Evolutionary conservation across 1,140 invertebrate genomes (phyloP).

Genomic region (Leptinotarsa undecemlineata): DNA sequence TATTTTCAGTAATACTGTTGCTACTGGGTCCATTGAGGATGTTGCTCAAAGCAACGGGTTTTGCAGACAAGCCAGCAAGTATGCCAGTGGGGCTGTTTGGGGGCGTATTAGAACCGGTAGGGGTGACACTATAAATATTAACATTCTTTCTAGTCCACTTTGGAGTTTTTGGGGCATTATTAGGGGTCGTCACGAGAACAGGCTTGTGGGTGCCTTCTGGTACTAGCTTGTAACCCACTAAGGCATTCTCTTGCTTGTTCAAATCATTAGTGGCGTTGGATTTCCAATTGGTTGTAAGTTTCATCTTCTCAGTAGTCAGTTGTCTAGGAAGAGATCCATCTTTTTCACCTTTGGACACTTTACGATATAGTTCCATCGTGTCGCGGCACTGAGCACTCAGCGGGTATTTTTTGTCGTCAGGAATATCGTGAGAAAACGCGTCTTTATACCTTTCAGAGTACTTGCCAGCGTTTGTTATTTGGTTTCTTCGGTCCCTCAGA

Average conservation of each 20-base stretch:
- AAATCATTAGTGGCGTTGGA: constrained; percentile 52
- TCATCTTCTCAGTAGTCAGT: constrained; percentile 37
- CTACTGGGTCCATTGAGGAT: constrained; percentile 35
- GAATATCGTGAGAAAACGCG: constrained; percentile 43
- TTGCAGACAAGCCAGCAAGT: constrained; percentile 20
- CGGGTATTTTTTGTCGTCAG: constrained; percentile 38
- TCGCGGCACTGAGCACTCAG: constrained; percentile 39
- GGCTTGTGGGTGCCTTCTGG: constrained; percentile 33
- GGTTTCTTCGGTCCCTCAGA: constrained; percentile 46
- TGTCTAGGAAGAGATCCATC: constrained; percentile 18
- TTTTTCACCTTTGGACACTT: constrained; percentile 30
- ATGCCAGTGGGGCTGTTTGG: constrained; percentile 25
- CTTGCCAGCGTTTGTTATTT: constrained; percentile 48
- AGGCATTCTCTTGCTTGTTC: constrained; percentile 48
- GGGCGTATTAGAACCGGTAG: constrained; percentile 5
- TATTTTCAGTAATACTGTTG: constrained; percentile 30
- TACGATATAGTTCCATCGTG: constrained; percentile 37
- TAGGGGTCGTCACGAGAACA: constrained; percentile 14
- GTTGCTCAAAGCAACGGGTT: constrained; percentile 39
- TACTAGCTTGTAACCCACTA: constrained; percentile 46
- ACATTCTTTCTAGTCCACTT: constrained; percentile 35
- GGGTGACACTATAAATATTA: constrained; percentile 38
- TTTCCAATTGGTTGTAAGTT: constrained; percentile 29
- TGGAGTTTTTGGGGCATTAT: constrained; percentile 23
- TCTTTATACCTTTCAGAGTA: constrained; percentile 51